Percentiles rank a stretch among this genome's conserved stretches.
These are phyloP conservation scores for Lepilemur septentrionalis DNA, from an alignment of 2,797 vertebrate species.

Conservation along the genomic window DNA sequence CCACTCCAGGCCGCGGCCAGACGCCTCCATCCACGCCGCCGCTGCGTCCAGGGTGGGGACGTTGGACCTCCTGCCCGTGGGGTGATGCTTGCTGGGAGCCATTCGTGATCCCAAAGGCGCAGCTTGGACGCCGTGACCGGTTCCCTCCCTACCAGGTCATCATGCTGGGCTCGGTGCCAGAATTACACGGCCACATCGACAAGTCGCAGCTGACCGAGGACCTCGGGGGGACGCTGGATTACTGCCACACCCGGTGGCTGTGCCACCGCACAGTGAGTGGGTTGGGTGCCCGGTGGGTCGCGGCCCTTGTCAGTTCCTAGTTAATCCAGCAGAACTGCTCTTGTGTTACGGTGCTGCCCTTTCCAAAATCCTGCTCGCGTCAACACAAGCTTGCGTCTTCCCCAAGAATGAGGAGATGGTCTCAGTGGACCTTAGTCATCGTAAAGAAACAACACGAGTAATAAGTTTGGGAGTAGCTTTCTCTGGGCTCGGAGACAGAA, in stretches of 20 bases:
- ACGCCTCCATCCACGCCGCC: rapidly evolving
- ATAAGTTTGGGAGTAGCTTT: constrained; percentile 79
- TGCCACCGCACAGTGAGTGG: constrained; percentile 92
- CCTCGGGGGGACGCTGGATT: constrained; percentile 95
- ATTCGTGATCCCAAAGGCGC: neutral
- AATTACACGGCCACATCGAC: constrained; percentile 96
- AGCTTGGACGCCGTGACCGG: neutral
- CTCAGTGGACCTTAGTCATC: constrained; percentile 82
- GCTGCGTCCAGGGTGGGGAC: rapidly evolving
- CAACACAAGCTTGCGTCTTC: constrained; percentile 69
- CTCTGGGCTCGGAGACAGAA: constrained; percentile 54
- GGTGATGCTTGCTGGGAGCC: neutral
- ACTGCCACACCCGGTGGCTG: constrained; percentile 97
- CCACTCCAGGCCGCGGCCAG: neutral
- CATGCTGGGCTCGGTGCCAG: constrained; percentile 97
- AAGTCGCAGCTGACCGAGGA: constrained; percentile 95
- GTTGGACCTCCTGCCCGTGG: neutral
- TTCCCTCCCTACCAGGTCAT: constrained; percentile 89
- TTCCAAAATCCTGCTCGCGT: constrained; percentile 61
- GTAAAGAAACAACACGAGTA: constrained; percentile 75
- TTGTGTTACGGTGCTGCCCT: constrained; percentile 29
- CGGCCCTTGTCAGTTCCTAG: rapidly evolving
- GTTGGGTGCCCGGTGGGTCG: rapidly evolving
- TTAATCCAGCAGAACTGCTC: neutral
- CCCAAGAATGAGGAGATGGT: constrained; percentile 76